Evolutionary conservation across 2,888 invertebrate species (phyloP).

Genomic region (Ceriagrion tenellum): DNA sequence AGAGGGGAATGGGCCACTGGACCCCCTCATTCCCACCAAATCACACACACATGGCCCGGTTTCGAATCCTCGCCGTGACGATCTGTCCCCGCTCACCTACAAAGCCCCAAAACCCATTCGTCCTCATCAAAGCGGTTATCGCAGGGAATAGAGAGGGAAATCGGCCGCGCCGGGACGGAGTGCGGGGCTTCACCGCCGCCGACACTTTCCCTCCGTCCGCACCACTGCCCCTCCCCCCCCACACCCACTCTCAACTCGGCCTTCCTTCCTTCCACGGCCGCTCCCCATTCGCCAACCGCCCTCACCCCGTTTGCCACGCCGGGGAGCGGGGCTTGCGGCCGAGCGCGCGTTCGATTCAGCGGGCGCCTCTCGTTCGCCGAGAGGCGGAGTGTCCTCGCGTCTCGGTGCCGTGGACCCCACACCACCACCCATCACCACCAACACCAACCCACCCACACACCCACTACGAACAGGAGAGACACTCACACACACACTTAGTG

Average conservation of each 20-base stretch:
- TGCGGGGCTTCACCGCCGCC: not conserved
- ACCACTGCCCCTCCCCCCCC: not conserved
- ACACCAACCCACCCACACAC: too few species aligned
- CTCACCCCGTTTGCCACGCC: not conserved
- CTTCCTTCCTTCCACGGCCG: not conserved
- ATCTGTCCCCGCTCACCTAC: not conserved
- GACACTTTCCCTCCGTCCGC: not conserved
- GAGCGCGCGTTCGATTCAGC: not conserved
- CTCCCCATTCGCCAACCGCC: not conserved
- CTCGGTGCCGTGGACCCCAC: not conserved
- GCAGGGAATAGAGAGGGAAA: not conserved
- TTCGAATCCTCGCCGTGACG: not conserved
- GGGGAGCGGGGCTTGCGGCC: not conserved
- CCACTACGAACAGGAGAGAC: too few species aligned
- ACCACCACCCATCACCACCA: not conserved
- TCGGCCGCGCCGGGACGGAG: not conserved
- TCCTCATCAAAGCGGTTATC: not conserved
- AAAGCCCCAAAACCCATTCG: not conserved
- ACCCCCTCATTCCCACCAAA: not conserved
- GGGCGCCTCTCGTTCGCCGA: not conserved
- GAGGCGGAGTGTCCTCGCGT: not conserved
- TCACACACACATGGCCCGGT: not conserved
- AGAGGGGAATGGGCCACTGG: not conserved
- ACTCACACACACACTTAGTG: not conserved
- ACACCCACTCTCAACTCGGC: too few species aligned